Evolutionary conservation across 2,797 vertebrate species (phyloP).

Genomic region (Lutra lutra): DNA sequence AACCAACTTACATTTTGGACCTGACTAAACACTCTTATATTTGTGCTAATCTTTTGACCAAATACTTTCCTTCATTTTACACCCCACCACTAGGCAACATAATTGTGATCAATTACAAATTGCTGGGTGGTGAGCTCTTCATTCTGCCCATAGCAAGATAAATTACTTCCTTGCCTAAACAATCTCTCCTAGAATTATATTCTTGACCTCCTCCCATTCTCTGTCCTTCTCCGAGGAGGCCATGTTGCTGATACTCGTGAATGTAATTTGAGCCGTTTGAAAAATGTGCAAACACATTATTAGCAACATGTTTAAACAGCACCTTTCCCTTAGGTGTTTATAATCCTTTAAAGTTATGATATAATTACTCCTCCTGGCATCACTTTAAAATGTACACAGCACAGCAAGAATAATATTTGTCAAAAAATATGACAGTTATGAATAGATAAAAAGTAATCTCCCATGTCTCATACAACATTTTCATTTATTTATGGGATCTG

Average conservation of each 20-base stretch:
- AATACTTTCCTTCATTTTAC: background rate
- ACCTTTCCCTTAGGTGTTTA: constrained; percentile 47
- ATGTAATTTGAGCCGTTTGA: constrained; percentile 46
- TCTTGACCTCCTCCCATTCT: background rate
- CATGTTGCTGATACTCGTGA: background rate
- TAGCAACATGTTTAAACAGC: constrained; percentile 50
- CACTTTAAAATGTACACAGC: constrained; percentile 29
- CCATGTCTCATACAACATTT: background rate
- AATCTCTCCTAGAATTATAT: background rate
- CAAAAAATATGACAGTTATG: constrained; percentile 34
- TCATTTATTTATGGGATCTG: constrained; percentile 19
- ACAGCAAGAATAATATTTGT: constrained; percentile 50
- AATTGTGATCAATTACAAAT: background rate
- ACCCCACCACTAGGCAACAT: background rate
- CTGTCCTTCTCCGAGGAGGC: constrained; percentile 46
- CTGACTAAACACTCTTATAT: background rate
- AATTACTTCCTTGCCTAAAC: background rate
- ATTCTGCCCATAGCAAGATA: background rate
- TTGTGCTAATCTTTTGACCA: constrained; percentile 39
- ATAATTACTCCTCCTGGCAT: constrained; percentile 41
- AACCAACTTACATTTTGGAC: constrained; percentile 38
- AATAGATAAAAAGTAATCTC: constrained; percentile 65
- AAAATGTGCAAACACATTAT: constrained; percentile 64
- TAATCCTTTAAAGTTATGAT: constrained; percentile 50
- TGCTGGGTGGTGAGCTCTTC: background rate